Percentiles rank a stretch among this genome's conserved stretches.
Evolutionary conservation across 2,797 vertebrate species (phyloP).

Genomic region (Tachyglossus aculeatus): DNA sequence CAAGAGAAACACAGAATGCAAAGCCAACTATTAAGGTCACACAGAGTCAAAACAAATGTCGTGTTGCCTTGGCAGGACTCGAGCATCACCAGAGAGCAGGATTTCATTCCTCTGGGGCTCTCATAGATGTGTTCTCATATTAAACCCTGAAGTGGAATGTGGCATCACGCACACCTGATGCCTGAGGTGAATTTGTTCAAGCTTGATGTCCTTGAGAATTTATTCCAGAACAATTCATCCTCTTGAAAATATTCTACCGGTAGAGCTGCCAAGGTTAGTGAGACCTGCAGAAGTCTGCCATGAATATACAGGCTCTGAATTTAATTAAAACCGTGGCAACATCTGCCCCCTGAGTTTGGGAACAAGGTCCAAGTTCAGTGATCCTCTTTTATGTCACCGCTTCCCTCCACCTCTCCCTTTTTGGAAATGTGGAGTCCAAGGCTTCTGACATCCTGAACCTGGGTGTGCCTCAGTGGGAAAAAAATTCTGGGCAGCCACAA

Average conservation of each 20-base stretch:
- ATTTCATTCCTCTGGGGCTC: no score
- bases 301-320: neutral
- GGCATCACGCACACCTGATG: constrained; percentile 27
- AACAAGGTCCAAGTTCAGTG: no score
- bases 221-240: constrained; percentile 15
- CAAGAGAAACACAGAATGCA: no score
- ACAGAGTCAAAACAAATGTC: no score
- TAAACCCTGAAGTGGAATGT: constrained; percentile 18
- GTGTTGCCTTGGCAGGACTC: no score
- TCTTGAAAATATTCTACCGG: constrained; percentile 26
- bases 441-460: neutral
- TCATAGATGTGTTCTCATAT: no score
- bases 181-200: constrained; percentile 15
- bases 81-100: no score
- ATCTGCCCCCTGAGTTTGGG: fast-evolving
- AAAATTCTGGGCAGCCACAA: neutral
- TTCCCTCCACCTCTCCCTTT: neutral
- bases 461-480: neutral
- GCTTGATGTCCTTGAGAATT: constrained; percentile 36
- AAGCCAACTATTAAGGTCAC: no score
- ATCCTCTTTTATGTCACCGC: fast-evolving
- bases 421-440: neutral
- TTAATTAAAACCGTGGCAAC: neutral
- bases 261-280: constrained; percentile 34
- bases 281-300: constrained; percentile 13